These are phyloP conservation scores for Toxotes lorentzi DNA, from an alignment of 2,797 vertebrate species.

Conservation along the genomic window DNA sequence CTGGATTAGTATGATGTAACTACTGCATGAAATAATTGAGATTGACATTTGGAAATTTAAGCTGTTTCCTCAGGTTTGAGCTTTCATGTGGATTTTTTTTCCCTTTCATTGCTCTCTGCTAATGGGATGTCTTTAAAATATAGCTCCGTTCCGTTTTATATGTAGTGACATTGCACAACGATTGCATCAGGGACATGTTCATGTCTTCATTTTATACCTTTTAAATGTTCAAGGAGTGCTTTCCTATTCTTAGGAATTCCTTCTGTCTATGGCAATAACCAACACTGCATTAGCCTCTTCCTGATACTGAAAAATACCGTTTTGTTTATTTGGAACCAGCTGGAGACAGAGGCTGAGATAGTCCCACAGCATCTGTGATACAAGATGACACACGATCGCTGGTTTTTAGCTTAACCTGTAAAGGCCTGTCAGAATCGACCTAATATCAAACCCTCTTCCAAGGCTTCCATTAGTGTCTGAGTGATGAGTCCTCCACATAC, in stretches of 20 bases:
- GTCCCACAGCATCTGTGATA: neutral
- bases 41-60: slow-evolving; percentile 19
- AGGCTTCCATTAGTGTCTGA: neutral
- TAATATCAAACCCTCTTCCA: neutral
- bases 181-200: slow-evolving; percentile 19
- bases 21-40: slow-evolving; percentile 28
- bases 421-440: neutral
- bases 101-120: neutral
- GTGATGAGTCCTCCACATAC: neutral
- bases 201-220: neutral
- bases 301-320: neutral
- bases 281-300: neutral
- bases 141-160: neutral
- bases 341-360: neutral
- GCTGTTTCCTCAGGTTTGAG: slow-evolving; percentile 1
- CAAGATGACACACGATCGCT: neutral
- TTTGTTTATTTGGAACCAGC: neutral
- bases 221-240: neutral
- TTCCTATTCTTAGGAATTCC: neutral
- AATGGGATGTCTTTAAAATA: slow-evolving; percentile 22
- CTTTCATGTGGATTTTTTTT: neutral
- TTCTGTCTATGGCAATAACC: neutral
- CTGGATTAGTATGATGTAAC: slow-evolving; percentile 15
- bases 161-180: slow-evolving; percentile 8
- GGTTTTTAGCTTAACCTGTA: neutral